Evolutionary conservation across 2,888 invertebrate species (phyloP), one percentile per base, ranked within the genome.

Genomic region (Euclidia mi): DNA sequence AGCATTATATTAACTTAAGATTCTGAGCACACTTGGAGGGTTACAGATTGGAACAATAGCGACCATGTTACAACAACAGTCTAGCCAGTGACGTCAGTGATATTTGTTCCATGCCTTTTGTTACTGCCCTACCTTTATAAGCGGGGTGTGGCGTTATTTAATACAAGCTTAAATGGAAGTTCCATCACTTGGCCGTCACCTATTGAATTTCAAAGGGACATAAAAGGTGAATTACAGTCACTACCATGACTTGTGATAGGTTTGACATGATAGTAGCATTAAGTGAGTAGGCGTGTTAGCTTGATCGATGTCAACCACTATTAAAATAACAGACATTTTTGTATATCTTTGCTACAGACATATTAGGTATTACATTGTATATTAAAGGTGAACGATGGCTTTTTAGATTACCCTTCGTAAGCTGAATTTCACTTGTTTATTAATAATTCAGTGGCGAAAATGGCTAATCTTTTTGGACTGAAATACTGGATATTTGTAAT

Each of bases 141-240:
- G 51, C 42, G 25, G 73, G 85, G 85, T 49, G 82, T 58, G 83
- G 63, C 74, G 69, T 68, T 63, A 77, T 78, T 75, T 76, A 76
- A 79, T 78, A 76, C 73, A 40, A 44, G 52, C 74, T 76, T 63
- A 79, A 85, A 81, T 78, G 80, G 68, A 71, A 68, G 65, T 74
- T 71, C 79, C 78, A 77, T 84, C 79, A 63, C 58, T 70, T 59
- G 56, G 64, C 58, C 74, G 78, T 71, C 76, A 52, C 62, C 76
- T 82, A 84, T 84, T 78, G 78, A 81, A 82, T 82, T 83, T 78
- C 78, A 67, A 72, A 71, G 67, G 64, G 72, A 79, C 63, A 48
- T 77, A 73, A 76, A 81, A 78, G 74, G 61, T 41, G 66, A 76
- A 81, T 82, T 78, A 75, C 52, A 65, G 66, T 77, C 75, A 76